Percentiles rank a stretch among this genome's conserved stretches.
Evolutionary conservation across 2,113 vertebrate genomes (phyloP).

Genomic region (Callithrix jacchus): DNA sequence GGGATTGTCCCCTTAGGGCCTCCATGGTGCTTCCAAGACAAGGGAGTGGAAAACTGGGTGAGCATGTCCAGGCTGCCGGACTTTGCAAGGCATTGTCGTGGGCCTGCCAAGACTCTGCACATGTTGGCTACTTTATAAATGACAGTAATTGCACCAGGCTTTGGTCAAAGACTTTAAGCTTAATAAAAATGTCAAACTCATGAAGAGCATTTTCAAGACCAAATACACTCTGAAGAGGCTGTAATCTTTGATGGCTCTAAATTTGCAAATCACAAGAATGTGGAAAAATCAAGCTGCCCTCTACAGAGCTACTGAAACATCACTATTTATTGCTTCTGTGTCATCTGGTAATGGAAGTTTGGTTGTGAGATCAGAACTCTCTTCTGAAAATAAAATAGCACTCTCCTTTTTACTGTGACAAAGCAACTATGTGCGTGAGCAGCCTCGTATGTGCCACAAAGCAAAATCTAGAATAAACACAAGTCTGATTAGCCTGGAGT

Average conservation of each 20-base stretch:
- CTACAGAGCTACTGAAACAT: slow-evolving; percentile 59
- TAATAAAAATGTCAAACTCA: slow-evolving; percentile 75
- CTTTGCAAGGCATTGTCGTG: not conserved
- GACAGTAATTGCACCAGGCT: slow-evolving; percentile 25
- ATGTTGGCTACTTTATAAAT: slow-evolving; percentile 60
- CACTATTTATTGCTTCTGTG: slow-evolving; percentile 65
- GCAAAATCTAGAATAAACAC: slow-evolving; percentile 81
- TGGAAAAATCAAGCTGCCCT: slow-evolving; percentile 65
- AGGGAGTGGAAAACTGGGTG: not conserved
- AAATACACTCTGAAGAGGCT: slow-evolving; percentile 71
- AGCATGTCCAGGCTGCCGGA: not conserved
- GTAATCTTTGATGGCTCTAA: slow-evolving; percentile 59
- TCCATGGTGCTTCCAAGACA: not conserved
- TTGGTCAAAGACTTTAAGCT: slow-evolving; percentile 64
- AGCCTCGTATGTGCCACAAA: slow-evolving; percentile 63
- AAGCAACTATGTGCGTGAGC: slow-evolving; percentile 62
- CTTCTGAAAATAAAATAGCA: slow-evolving; percentile 71
- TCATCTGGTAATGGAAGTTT: slow-evolving; percentile 54
- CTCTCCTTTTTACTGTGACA: slow-evolving; percentile 72
- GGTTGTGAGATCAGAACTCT: slow-evolving; percentile 75
- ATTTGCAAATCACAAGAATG: slow-evolving; percentile 59
- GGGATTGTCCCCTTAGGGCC: not conserved
- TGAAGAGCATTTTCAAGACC: slow-evolving; percentile 68
- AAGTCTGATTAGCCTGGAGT: slow-evolving; percentile 74
- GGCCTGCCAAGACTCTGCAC: slow-evolving; percentile 42